Base-by-base conservation (phyloP, 1,140 invertebrate genomes). In the Pachypsylla venusta region DNA sequence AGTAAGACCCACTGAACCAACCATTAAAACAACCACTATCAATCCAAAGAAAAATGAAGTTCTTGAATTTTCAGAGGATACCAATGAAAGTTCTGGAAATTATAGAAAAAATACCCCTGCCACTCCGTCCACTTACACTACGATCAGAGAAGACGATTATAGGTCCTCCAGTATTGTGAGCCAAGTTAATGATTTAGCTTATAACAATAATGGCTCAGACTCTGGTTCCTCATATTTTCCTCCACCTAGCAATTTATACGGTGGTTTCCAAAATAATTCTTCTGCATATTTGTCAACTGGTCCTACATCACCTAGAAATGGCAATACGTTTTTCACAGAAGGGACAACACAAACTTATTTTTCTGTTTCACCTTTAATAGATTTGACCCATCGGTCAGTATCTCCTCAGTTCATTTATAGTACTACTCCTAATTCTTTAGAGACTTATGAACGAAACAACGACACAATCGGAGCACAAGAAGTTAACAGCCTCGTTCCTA, bases 1-100 rank as follows among this genome's bases (percentile, higher is more conserved):
- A 64, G 82, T 87, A 1, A 74, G 85, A 67, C 87, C 87, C 0
- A 88, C 85, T 0, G 83, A 85, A 68, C 85, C 86, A 1, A 48
- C 16, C 22, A 48, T 48, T 48, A 48, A 48, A 48, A 73, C 81
- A 5, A 71, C 71, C 20, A 30, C 56, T 0, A 66, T 62, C 19
- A 72, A 68, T n/a, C 22, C 58, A 5, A 79, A 81, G 62, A 81
- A 83, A 57, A 82, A 84, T 59, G 84, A 87, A 71, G 79, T 86
- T 10, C 66, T 87, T 27, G 83, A 83, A 58, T 87, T 84, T 67
- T 86, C 83, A 2, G 84, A 86, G 60, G 82, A 78, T 10, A 71
- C 67, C 13, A 69, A 72, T 57, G 61, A 68, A 26, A 25, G 63
- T n/a, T 28, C 28, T 59, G 61, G 61, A 68, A 70, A 67, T n/a